Evolutionary conservation across 2,888 invertebrate species (phyloP).

Genomic region (Macrophya alboannulata): DNA sequence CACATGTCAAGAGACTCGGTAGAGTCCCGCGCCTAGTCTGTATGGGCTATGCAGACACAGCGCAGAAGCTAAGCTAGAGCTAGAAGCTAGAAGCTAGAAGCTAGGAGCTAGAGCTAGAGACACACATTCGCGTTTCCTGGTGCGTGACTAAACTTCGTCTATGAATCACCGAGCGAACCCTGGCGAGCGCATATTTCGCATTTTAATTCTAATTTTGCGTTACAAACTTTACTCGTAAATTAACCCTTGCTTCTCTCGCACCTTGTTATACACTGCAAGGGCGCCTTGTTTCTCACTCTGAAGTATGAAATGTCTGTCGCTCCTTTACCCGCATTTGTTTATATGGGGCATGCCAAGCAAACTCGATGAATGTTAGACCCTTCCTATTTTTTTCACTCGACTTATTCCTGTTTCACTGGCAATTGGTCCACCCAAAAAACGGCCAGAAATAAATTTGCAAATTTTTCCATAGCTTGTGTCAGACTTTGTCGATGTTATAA

Average conservation of each 20-base stretch:
- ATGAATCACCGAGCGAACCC: constrained; percentile 54
- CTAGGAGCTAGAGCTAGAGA: too few relatives aligned
- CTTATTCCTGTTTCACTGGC: too few relatives aligned
- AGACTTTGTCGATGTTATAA: too few relatives aligned
- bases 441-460: too few relatives aligned
- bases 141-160: constrained; percentile 58
- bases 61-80: not conserved
- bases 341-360: too few relatives aligned
- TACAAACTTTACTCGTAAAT: constrained; percentile 57
- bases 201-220: constrained; percentile 58
- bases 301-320: not conserved
- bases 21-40: too few relatives aligned
- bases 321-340: not conserved
- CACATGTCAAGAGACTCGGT: too few relatives aligned
- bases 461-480: too few relatives aligned
- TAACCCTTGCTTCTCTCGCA: constrained; percentile 48
- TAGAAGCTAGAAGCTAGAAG: not conserved
- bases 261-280: not conserved
- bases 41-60: not conserved
- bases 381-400: too few relatives aligned
- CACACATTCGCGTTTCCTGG: constrained; percentile 50
- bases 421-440: too few relatives aligned
- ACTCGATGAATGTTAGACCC: too few relatives aligned
- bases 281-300: not conserved
- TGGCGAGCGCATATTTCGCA: constrained; percentile 57